Base-by-base conservation (phyloP, 2,113 vertebrate species). In the Oxygymnocypris stewartii region DNA sequence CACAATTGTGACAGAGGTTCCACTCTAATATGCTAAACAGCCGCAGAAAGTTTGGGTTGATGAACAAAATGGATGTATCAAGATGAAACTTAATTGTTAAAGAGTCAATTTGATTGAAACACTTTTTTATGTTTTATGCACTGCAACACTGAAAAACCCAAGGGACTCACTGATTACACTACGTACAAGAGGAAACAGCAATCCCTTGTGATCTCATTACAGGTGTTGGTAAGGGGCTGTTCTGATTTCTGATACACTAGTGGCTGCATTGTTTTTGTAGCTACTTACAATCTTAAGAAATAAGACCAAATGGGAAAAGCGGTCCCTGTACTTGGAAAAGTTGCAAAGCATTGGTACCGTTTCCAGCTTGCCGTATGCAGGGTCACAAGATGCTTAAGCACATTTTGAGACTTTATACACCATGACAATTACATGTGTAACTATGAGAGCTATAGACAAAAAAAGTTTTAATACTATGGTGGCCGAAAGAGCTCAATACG, bases 121-220 rank as follows among this genome's bases (percentile, higher is more conserved):
- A 82, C 4, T 5, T 11, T 31, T 31, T 31, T 31, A 44, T 23
- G 20, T 69, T 11, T 14, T 49, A 35, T 4, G 6, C 80, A 69
- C 12, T 65, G 63, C 18, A 47, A 44, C 79, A 82, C 7, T 14
- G 4, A 7, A 69, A 79, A 20, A 13, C 80, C 16, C 63, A 51
- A 49, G 44, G 18, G 80, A 82, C 4, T 69, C 10, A 67, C 25
- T 63, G 61, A 47, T 7, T 28, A 18, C 9, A 3, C 3, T 54
- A 18, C 1, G 44, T 14, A 25, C 25, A 18, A 49, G n/a, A 47
- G 1, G 23, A 80, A 79, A 40, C 51, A 6, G 28, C 16, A 71
- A 54, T 73, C 47, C 42, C 65, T 23, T 49, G 42, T 54, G 81
- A 83, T 6, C 65, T 83, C 81, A 83, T 83, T 83, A 83, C 44